Conservation (phyloP, 2,797 vertebrate species). For the Peromyscus eremicus region DNA sequence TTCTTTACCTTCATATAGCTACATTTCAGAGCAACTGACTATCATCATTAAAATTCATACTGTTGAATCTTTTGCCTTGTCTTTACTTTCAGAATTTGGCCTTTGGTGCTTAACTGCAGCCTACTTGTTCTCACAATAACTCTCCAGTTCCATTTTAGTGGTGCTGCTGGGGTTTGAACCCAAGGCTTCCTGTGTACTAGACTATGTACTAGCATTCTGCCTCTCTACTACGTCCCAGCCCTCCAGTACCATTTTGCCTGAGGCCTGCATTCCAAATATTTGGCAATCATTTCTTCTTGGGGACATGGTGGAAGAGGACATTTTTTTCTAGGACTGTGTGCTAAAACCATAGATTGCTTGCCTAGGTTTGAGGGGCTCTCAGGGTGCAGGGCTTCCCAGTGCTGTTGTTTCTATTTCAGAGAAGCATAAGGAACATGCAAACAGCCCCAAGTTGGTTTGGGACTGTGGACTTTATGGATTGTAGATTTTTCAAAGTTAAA, state of each 20-base stretch:
- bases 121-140: neutral
- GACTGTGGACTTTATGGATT: neutral
- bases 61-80: slow-evolving; percentile 7
- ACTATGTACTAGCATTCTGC: too few species aligned
- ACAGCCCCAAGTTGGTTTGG: neutral
- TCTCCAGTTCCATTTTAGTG: neutral
- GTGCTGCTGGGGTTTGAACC: neutral
- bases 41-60: neutral
- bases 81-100: slow-evolving; percentile 31
- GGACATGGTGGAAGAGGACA: neutral
- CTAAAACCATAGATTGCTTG: neutral
- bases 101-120: neutral
- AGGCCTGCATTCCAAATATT: neutral
- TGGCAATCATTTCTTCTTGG: neutral
- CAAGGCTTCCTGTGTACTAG: neutral
- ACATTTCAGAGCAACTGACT: neutral
- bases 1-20: neutral
- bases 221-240: neutral
- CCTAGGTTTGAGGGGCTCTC: neutral
- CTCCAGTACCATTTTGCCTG: neutral
- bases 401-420: neutral
- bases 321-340: neutral
- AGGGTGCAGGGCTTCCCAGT: neutral
- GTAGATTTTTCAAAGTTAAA: neutral
- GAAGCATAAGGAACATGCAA: neutral